Evolutionary conservation across 2,797 vertebrate genomes (phyloP).

Genomic region (Micrastur ruficollis): DNA sequence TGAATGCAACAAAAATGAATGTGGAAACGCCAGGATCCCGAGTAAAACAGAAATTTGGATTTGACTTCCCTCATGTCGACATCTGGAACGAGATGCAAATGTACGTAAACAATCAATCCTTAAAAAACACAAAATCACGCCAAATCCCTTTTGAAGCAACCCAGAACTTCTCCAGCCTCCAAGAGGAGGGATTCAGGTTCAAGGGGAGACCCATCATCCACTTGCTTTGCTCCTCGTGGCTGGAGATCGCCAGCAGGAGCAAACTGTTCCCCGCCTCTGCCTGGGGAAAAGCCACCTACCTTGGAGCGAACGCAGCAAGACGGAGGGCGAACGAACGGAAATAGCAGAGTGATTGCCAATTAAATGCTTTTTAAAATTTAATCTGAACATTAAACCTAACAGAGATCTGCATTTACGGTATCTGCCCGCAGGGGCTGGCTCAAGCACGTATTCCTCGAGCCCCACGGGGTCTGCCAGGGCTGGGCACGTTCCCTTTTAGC

Average conservation of each 20-base stretch:
- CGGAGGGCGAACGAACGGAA: background rate
- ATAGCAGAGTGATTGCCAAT: conserved; percentile 15
- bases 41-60: background rate
- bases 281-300: background rate
- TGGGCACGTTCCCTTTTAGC: fast-evolving
- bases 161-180: background rate
- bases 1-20: background rate
- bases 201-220: background rate
- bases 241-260: fast-evolving
- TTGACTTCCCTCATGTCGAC: background rate
- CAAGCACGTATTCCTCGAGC: background rate
- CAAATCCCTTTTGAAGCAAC: background rate
- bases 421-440: background rate
- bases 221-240: background rate
- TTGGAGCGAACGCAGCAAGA: background rate
- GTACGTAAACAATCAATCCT: fast-evolving
- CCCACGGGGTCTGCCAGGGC: background rate
- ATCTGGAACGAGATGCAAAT: background rate
- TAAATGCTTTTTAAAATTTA: conserved; percentile 59
- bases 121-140: background rate
- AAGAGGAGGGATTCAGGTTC: background rate
- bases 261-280: background rate
- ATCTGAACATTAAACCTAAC: background rate
- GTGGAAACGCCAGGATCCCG: background rate
- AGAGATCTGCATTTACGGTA: background rate